These are phyloP conservation scores for Acanthiza pusilla DNA, from an alignment of 2,797 vertebrate genomes.

Conservation along the genomic window DNA sequence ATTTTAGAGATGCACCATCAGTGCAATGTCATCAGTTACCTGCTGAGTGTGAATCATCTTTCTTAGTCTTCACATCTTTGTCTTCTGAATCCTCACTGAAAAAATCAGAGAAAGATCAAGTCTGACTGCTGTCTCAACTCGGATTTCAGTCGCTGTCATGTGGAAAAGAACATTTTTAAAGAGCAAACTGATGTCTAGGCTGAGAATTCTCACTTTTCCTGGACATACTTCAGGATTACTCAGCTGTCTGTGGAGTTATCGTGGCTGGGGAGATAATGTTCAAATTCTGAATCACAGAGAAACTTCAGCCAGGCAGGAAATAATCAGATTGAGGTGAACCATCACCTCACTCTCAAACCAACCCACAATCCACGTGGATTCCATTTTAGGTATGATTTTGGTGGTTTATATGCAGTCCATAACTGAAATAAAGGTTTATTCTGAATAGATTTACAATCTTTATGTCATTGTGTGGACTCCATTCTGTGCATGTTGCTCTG, in stretches of 20 bases:
- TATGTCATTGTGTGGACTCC: neutral
- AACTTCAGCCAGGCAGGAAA: neutral
- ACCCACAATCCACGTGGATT: neutral
- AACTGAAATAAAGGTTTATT: neutral
- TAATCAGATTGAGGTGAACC: neutral
- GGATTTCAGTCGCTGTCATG: neutral
- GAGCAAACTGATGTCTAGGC: neutral
- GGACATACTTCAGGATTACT: neutral
- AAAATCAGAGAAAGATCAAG: neutral
- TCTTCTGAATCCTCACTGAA: constrained; percentile 95
- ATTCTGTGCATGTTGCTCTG: neutral
- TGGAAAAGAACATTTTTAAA: neutral
- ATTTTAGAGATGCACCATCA: neutral
- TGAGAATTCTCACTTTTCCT: neutral
- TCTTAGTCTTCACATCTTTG: constrained; percentile 93
- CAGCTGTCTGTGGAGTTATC: neutral
- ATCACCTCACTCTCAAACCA: neutral
- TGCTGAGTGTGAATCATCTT: constrained; percentile 88
- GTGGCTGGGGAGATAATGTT: neutral
- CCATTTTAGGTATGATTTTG: neutral
- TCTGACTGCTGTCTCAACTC: neutral
- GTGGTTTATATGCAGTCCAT: neutral
- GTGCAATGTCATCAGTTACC: constrained; percentile 71
- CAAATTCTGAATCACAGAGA: neutral
- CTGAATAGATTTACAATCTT: neutral